Evolutionary conservation across 1,140 invertebrate genomes (phyloP), one percentile per base, ranked within the genome.

Genomic region (Drosophila sproati): DNA sequence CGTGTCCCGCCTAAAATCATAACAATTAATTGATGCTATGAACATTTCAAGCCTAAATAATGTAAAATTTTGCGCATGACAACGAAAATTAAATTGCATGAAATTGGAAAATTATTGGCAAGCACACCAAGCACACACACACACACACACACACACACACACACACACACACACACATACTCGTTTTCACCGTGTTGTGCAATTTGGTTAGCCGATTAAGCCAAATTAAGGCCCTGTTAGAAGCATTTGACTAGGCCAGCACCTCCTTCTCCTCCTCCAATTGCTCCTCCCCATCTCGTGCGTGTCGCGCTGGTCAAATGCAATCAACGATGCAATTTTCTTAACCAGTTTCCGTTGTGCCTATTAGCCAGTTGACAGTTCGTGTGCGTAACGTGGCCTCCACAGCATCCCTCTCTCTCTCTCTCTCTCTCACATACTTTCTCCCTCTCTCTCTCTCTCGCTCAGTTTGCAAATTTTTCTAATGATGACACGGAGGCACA

Each of bases 321-420:
- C 83, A 88, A 88, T 88, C 83, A 88, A 87, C 85, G 80, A 73
- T 89, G 85, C 85, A 88, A 88, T 88, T 89, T 88, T 89, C 83
- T 80, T 83, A 88, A 88, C 83, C 83, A 89, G 83, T 88, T 88
- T 89, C 73, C 80, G 74, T 73, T 66, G 62, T 48, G 68, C 62
- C 77, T 73, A 79, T 79, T 83, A 89, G 76, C 83, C 85, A 88
- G 83, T 88, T 88, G 83, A 88, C 83, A 88, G 87, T 88, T 89
- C 73, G 80, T 87, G 80, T 87, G 83, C 83, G 83, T 87, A 87
- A 88, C 83, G 77, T 69, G 83, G 80, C 56, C 73, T 64, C 48
- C 32, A 37, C 7, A 32, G 34, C 52, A 28, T 39, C 39, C 10
- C 28, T 57, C 20, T 8, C 32, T 28, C 28, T 20, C 20, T 20